Conservation (phyloP, 2,797 vertebrate genomes). For the Prionace glauca region DNA sequence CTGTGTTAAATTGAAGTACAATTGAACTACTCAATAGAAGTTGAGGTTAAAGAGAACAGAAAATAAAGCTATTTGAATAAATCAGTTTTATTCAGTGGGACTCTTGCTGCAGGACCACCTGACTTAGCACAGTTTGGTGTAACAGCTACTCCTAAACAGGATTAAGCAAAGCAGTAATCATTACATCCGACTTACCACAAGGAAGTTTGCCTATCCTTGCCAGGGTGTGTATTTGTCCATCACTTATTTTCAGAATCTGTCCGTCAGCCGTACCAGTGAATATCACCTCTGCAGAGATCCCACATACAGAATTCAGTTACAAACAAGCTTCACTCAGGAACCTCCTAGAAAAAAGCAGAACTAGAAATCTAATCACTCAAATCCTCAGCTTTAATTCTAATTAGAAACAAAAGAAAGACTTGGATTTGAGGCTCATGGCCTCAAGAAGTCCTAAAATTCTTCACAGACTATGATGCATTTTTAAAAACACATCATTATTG, state of each 20-base stretch:
- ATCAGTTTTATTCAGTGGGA: neutral
- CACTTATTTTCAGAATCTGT: conserved; percentile 77
- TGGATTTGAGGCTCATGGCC: neutral
- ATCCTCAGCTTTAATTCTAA: neutral
- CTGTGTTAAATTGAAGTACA: neutral
- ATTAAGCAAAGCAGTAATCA: neutral
- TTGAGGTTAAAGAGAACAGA: neutral
- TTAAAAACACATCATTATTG: neutral
- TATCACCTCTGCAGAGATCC: conserved; percentile 69
- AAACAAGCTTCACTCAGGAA: neutral
- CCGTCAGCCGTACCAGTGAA: conserved; percentile 88
- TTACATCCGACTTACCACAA: conserved; percentile 69
- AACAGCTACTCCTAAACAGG: too few species aligned
- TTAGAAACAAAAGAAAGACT: neutral
- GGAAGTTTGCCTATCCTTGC: conserved; percentile 72
- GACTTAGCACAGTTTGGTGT: neutral
- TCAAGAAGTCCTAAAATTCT: neutral
- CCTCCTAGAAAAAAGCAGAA: neutral
- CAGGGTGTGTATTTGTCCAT: conserved; percentile 67
- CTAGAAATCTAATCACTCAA: neutral
- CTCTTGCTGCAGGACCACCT: neutral
- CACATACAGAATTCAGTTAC: conserved; percentile 13
- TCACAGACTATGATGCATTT: neutral
- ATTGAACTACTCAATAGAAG: neutral
- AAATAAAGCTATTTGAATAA: neutral